These are phyloP conservation scores for Spisula solida DNA, from an alignment of 2,888 invertebrate species.

Conservation along the genomic window DNA sequence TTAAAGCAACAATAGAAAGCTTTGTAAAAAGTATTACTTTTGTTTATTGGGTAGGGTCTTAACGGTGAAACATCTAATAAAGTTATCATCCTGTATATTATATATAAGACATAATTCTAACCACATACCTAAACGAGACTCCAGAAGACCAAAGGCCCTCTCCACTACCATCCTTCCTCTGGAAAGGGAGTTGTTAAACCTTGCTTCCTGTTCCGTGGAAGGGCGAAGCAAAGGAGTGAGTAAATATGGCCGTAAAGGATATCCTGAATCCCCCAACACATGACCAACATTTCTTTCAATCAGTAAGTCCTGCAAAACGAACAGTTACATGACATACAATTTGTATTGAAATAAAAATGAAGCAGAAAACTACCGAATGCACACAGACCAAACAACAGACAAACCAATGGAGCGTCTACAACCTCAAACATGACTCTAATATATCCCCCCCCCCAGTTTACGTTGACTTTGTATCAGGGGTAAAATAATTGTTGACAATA, in stretches of 20 bases:
- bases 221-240: constrained; percentile 11
- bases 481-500: too few relatives aligned
- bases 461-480: too few relatives aligned
- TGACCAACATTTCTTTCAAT: background rate
- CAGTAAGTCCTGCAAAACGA: background rate
- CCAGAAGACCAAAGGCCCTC: constrained; percentile 19
- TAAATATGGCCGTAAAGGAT: background rate
- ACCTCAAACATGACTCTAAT: background rate
- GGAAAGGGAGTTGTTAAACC: background rate
- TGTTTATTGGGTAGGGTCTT: background rate
- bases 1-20: background rate
- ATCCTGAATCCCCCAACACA: constrained; percentile 22
- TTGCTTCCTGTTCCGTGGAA: background rate
- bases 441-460: too few relatives aligned
- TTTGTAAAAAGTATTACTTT: background rate
- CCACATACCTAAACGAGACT: background rate
- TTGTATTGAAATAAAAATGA: background rate
- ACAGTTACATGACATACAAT: background rate
- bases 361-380: background rate
- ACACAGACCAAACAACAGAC: background rate
- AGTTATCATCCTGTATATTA: background rate
- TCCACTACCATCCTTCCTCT: constrained; percentile 17
- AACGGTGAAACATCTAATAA: background rate
- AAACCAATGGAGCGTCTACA: background rate
- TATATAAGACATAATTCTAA: background rate